Evolutionary conservation across 2,797 vertebrate genomes (phyloP), one percentile per base, ranked within the genome.

Genomic region (Erethizon dorsatum): DNA sequence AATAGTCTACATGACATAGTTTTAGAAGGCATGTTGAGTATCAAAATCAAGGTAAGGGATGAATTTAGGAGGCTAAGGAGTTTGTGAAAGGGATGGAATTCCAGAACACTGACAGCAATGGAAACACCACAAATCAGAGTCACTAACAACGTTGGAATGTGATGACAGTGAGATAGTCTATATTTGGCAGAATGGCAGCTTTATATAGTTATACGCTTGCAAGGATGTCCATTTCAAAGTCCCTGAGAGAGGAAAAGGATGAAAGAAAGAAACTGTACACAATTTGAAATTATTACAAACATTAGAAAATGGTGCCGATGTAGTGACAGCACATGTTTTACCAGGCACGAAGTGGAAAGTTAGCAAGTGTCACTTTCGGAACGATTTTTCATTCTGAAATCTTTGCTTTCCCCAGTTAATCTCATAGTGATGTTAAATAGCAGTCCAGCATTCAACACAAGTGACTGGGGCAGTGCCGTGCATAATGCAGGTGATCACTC

Each of bases 401-500:
- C n/a, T 86, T 88, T 88, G 50, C n/a, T 77, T 24, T 79, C 18
- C 65, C 63, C 17, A 24, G 17, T 75, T 52, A 73, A 57, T 3
- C 1, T 17, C 37, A 28, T 2, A 67, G 8, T 0, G 14, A 37
- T 63, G 41, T 56, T 59, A 14, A 56, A 20, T 0, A 28, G 45
- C 15, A 63, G 6, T 5, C 1, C 17, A 1, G 52, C 2, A 0
- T 9, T 26, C 1, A n/a, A 75, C 0, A 13, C 80, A 45, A 87
- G 71, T 3, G n/a, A 37, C 0, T 0, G 2, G 14, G 1, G 8
- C 0, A 0, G 4, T 2, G 10, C 14, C 1, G 0, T 1, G 31
- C 3, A 24, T 11, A 6, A 15, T 24, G 5, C 47, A n/a, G 63
- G 1, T 8, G 15, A 7, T 24, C 6, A 2, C 2, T 26, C 3